A percentile compares a stretch with the other conserved stretches of the same genome.
Conservation (phyloP, 2,888 invertebrate genomes). For the Euphydryas editha region DNA sequence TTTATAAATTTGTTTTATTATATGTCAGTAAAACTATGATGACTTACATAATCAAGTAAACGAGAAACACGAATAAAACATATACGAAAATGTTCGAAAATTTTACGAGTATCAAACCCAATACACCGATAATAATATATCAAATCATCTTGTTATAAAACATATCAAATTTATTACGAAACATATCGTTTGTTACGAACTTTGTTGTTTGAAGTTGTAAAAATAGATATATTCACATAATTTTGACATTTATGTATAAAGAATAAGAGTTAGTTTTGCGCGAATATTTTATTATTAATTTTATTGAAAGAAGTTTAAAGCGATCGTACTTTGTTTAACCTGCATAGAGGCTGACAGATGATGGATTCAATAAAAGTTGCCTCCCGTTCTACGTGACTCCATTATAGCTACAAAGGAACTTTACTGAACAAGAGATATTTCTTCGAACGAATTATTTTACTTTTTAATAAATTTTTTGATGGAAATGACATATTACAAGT, state of each 20-base stretch:
- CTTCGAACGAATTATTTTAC: not conserved
- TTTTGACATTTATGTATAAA: not conserved
- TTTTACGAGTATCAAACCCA: conserved; percentile 21
- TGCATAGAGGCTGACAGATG: conserved; percentile 39
- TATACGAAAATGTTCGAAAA: conserved; percentile 4
- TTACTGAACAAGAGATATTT: conserved; percentile 10
- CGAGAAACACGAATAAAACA: not conserved
- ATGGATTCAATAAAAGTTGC: conserved; percentile 41
- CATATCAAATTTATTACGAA: conserved; percentile 36
- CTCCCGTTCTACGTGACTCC: conserved; percentile 33
- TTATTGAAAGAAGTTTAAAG: conserved; percentile 39
- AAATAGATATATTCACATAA: conserved; percentile 9
- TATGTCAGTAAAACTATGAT: no score
- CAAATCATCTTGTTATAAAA: conserved; percentile 35
- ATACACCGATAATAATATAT: conserved; percentile 8
- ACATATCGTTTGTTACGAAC: conserved; percentile 32
- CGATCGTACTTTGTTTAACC: conserved; percentile 38
- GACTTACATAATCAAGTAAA: not conserved
- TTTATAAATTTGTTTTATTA: no score
- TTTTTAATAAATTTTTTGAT: not conserved
- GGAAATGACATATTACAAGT: no score
- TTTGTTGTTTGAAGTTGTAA: conserved; percentile 29
- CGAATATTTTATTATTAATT: conserved; percentile 21
- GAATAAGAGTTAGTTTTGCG: conserved; percentile 22
- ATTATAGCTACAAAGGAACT: conserved; percentile 31